These are phyloP conservation scores for Carabus problematicus DNA, from an alignment of 2,888 invertebrate genomes.

Conservation along the genomic window DNA sequence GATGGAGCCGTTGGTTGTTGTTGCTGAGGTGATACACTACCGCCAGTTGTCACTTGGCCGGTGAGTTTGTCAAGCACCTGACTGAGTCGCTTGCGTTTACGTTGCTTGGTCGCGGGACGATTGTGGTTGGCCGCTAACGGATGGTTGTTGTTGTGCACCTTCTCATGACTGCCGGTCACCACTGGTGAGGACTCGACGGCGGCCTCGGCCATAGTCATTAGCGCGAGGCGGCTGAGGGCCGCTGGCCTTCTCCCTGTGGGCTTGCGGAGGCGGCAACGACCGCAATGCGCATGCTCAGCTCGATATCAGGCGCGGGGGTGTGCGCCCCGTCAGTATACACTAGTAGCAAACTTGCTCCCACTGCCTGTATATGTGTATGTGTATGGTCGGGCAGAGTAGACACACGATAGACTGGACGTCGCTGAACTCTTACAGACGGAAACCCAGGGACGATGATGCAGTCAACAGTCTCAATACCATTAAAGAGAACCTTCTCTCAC, in stretches of 20 bases:
- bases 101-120: constrained; percentile 68
- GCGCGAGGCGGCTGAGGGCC: constrained; percentile 65
- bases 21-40: neutral
- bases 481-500: neutral
- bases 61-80: constrained; percentile 80
- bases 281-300: constrained; percentile 49
- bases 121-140: constrained; percentile 69
- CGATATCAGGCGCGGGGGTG: neutral
- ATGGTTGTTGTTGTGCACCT: constrained; percentile 63
- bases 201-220: constrained; percentile 78
- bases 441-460: neutral
- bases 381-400: constrained; percentile 1
- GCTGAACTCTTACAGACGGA: neutral
- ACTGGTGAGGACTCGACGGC: constrained; percentile 62
- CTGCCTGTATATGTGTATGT: neutral
- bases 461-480: neutral
- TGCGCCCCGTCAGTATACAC: neutral
- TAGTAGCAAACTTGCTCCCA: too few relatives aligned
- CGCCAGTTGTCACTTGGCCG: constrained; percentile 52
- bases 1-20: constrained; percentile 25
- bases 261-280: constrained; percentile 44
- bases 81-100: constrained; percentile 80
- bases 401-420: constrained; percentile 9
- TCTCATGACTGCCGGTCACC: constrained; percentile 55
- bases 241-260: constrained; percentile 57